Evolutionary conservation across 1,140 invertebrate genomes (phyloP), one percentile per base, ranked within the genome.

Genomic region (Drosophila lowei): DNA sequence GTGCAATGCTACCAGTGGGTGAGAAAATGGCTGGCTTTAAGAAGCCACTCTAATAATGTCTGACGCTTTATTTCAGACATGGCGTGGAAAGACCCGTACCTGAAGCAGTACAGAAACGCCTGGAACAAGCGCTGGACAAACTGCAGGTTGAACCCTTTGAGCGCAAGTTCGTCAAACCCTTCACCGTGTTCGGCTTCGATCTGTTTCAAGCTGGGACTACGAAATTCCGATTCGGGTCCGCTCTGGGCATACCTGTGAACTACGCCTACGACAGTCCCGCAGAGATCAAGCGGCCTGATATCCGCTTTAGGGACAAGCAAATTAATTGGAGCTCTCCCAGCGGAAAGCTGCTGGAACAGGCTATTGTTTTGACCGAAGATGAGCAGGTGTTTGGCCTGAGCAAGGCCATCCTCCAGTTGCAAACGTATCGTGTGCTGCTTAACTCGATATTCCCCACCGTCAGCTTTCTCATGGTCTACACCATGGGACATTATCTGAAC

Each of bases 371-470:
- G 2, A 94, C 95, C 8, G 94, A 96, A 46, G 93, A 95, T 47
- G 95, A 95, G 5, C 93, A 96, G 83, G 93, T 95, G 59, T 97
- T 96, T 92, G 96, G 94, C 9, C 94, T 97, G 21, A 96, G 95
- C 54, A 93, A 94, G 62, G 94, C 96, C 92, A 93, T 97, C 46
- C 84, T 94, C 54, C 92, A 93, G 83, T 89, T 92, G 9, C 91
- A 94, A 54, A 93, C 93, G 7, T 86, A 93, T 49, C 92, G 94
- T 71, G 74, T 94, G 6, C 79, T 93, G 13, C 79, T 93, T 46
- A 93, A 94, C 75, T 93, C 92, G 3, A 50, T 92, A 4, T 93
- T 92, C 76, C 92, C 92, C 60, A 90, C 92, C 58, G 13, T 89
- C 1, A 89, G 91, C 43, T 79, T 94, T 54, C 72, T 93, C 30